Evolutionary conservation across 2,797 vertebrate species (phyloP), one percentile per base, ranked within the genome.

Genomic region (Artibeus jamaicensis): DNA sequence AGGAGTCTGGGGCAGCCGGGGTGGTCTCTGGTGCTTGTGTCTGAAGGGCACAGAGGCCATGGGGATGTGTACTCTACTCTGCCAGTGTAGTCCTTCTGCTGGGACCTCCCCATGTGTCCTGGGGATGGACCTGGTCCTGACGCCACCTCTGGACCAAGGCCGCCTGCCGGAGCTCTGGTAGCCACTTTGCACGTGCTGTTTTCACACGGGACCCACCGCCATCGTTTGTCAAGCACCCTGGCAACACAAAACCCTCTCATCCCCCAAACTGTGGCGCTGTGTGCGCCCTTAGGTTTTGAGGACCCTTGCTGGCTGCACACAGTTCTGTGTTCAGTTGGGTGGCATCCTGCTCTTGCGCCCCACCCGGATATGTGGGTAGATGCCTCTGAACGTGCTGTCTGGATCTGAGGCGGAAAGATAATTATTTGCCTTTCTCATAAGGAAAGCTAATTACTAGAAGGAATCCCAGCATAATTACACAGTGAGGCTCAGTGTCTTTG

Each of bases 381-480:
- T 74, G 83, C 73, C 16, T 90, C 82, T 37, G 79, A 94, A 95
- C 5, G 24, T 7, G 57, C 91, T 91, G 88, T 96, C 95, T 96
- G 94, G 78, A 86, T 92, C 68, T 24, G 68, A 95, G 92, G 94
- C 93, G 55, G 96, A 95, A 95, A 97, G 95, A 97, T 96, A 95
- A 97, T 97, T 95, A 96, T 97, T 97, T 94, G 96, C 89, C 94
- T 96, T 97, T 96, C 94, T 97, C 70, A 24, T 73, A 87, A 94
- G 96, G 89, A 94, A 96, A 95, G 97, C 95, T 97, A 97, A 96
- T 97, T 92, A 95, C 94, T 93, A 94, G 93, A 96, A 97, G 93
- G 93, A 95, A 96, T 85, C 89, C 95, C 71, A 74, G 89, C 65
- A 18, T 97, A 97, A 97, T 97, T 96, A 96, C 93, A 97, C 77